Evolutionary conservation across 2,797 vertebrate genomes (phyloP), one percentile per base, ranked within the genome.

Genomic region (Coregonus ussuriensis): DNA sequence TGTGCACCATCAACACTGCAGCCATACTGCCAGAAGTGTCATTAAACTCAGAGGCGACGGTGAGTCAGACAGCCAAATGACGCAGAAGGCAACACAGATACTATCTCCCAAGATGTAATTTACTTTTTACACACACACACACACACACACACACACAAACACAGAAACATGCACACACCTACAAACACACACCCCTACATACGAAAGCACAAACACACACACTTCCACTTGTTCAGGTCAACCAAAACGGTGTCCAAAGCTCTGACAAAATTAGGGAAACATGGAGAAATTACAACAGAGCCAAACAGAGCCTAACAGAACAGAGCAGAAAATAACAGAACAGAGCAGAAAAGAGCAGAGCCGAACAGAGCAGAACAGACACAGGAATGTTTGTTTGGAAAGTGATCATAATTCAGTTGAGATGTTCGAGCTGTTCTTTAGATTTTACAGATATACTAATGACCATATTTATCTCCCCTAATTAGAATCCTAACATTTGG

Each of bases 61-160:
- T 84, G 79, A 78, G 86, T 75, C 75, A 80, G 33, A 73, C 2
- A 70, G 66, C 73, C 79, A 74, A 74, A 47, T 70, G 21, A 35
- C 63, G 54, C 74, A 80, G 53, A 78, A 77, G 67, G 82, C 82
- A 67, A 78, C 72, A 74, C 76, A 81, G 77, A 75, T 76, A 81
- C 67, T 18, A 67, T 37, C 70, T 74, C 72, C 67, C 62, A 76
- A 68, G 76, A 78, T 80, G 68, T 6, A 31, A 21, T 29, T 31
- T 18, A 72, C 52, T 21, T 71, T 71, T 52, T 47, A 6, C n/a
- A 67, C 14, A 11, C 4, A 71, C 18, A 25, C 41, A 47, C 41
- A 47, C 41, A 35, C 31, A 33, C 31, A 33, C 31, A 33, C 31
- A 33, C 31, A 33, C 37, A 25, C 52, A 33, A 16, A 74, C 52